phyloP scores from a whole-genome alignment of 2,888 invertebrate species.

The Ptilodon capucinus region DNA sequence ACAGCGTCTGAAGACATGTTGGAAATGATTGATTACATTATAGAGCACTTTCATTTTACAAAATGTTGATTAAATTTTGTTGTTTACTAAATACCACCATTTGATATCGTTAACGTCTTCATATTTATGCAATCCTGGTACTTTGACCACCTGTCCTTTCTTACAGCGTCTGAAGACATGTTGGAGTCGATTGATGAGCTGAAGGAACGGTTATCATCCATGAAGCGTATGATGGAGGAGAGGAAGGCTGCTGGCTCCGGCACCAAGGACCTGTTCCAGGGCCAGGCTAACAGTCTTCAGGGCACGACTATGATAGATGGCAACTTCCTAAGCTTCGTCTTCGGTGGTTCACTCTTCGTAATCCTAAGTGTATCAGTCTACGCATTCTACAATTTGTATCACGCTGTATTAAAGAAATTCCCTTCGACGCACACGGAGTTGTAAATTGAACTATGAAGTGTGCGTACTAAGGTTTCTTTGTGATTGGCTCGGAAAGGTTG shows the following conservation, averaged over 20 bases:
- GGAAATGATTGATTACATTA: too few relatives aligned
- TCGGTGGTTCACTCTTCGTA: slow-evolving; percentile 89
- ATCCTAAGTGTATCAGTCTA: slow-evolving; percentile 92
- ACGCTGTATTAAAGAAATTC: slow-evolving; percentile 89
- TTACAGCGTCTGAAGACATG: slow-evolving; percentile 70
- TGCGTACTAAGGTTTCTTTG: slow-evolving; percentile 19
- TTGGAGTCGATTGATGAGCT: slow-evolving; percentile 91
- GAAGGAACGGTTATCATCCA: slow-evolving; percentile 88
- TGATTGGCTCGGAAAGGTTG: slow-evolving; percentile 23
- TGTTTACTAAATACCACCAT: too few relatives aligned
- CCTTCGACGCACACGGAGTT: slow-evolving; percentile 91
- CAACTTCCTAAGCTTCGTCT: slow-evolving; percentile 91
- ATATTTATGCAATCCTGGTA: background rate
- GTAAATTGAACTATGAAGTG: slow-evolving; percentile 66
- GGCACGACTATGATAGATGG: slow-evolving; percentile 89
- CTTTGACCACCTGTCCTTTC: background rate
- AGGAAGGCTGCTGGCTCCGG: slow-evolving; percentile 79
- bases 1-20: slow-evolving; percentile 70
- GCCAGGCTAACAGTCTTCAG: slow-evolving; percentile 70
- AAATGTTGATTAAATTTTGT: too few relatives aligned
- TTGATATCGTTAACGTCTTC: too few relatives aligned
- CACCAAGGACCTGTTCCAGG: slow-evolving; percentile 75
- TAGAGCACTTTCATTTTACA: too few relatives aligned
- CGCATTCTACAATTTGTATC: slow-evolving; percentile 90
- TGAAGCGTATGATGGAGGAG: slow-evolving; percentile 92